Percentiles rank a stretch among this genome's conserved stretches.
Conservation (phyloP, 2,888 invertebrate genomes). For the Tribolium freemani region DNA sequence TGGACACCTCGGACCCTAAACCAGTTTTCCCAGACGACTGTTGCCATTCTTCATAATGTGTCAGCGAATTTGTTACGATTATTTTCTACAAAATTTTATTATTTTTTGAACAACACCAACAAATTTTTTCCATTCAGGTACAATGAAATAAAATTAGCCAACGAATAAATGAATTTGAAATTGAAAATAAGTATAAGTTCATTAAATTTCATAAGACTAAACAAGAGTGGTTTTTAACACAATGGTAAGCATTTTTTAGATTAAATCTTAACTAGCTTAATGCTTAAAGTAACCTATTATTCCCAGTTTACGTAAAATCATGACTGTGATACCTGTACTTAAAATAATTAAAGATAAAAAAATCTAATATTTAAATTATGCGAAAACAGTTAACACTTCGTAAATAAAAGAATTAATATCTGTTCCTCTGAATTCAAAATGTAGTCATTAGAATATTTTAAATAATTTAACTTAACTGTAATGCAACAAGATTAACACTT, state of each 20-base stretch:
- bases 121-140: no score
- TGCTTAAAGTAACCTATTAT: background rate
- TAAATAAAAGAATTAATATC: background rate
- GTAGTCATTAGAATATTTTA: no score
- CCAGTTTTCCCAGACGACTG: constrained; percentile 5
- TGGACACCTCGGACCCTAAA: constrained; percentile 29
- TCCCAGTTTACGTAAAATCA: background rate
- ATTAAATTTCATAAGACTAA: background rate
- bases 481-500: no score
- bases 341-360: background rate
- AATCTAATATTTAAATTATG: background rate
- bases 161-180: no score
- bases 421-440: no score
- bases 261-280: background rate
- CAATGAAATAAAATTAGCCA: no score
- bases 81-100: no score
- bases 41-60: background rate
- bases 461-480: no score
- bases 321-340: background rate
- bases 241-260: background rate
- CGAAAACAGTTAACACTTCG: background rate
- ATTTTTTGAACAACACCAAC: no score
- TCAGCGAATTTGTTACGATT: background rate
- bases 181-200: no score
- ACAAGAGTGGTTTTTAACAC: background rate